Percentiles rank a stretch among this genome's conserved stretches.
phyloP scores from a whole-genome alignment of 1,140 invertebrate species.

The Polypedilum pembai region DNA sequence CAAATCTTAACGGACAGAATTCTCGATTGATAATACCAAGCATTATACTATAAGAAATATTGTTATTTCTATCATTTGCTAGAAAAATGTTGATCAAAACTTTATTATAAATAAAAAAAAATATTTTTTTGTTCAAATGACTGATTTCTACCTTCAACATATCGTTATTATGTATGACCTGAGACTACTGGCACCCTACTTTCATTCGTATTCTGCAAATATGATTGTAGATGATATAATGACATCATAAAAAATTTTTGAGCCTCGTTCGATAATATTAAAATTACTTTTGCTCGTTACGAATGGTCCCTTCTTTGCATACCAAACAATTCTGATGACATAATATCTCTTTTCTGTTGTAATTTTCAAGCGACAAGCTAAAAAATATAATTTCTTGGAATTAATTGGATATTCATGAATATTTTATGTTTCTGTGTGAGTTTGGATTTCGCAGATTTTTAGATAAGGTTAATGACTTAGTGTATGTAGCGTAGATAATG shows the following conservation, averaged over 20 bases:
- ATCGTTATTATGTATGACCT: too few species aligned
- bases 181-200: neutral
- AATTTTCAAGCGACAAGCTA: neutral
- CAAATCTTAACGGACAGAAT: too few species aligned
- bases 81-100: too few species aligned
- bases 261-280: neutral
- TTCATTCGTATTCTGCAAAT: neutral
- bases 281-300: neutral
- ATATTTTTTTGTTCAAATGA: too few species aligned
- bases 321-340: neutral
- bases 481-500: neutral
- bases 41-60: too few species aligned
- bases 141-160: too few species aligned
- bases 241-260: neutral
- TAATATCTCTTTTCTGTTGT: neutral
- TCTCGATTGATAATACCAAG: too few species aligned
- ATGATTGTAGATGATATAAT: too few species aligned
- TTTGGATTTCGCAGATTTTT: neutral
- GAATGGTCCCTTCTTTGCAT: neutral
- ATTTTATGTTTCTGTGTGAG: neutral
- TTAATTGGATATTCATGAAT: neutral
- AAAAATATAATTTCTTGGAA: constrained; percentile 6
- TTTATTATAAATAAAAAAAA: too few species aligned
- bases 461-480: neutral
- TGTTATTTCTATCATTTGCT: too few species aligned